Evolutionary conservation across 1,140 invertebrate genomes (phyloP), one percentile per base, ranked within the genome.

Genomic region (Eubasilissa regina): DNA sequence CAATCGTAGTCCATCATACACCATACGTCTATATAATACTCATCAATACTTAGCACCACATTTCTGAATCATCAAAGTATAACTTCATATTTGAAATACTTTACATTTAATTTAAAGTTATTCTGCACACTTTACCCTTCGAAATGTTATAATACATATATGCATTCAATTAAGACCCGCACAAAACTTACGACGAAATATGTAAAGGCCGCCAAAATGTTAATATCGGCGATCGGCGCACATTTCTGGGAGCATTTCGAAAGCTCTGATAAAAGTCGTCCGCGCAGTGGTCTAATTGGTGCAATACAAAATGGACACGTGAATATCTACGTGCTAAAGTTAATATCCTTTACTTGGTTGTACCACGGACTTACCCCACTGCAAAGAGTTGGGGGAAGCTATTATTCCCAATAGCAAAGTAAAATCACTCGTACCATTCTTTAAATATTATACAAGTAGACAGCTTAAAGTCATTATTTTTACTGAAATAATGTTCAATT

Each of bases 221-320:
- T 25, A 73, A 73, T 53, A 73, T 73, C 45, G n/a, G n/a, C n/a
- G n/a, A n/a, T n/a, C n/a, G 45, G 70, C 70, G 64, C 43, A 35
- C 43, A 44, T n/a, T 68, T 19, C 64, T 68, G 25, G 64, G 35
- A 45, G 6, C n/a, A 21, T 19, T n/a, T 21, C 56, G 15, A 21
- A 21, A 10, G 17, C 12, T 10, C 21, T 21, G 15, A 62, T 25
- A 21, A 19, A 62, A 62, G 58, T 62, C 58, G 4, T n/a, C n/a
- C n/a, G n/a, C n/a, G n/a, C n/a, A n/a, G n/a, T n/a, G n/a, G n/a
- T 9, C 64, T 48, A 68, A 48, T 68, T 68, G 64, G 25, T 44
- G 44, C 44, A 48, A 13, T 15, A 68, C 35, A 11, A 15, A 68
- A 47, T 7, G 35, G 60, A 21, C 60, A 43, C 15, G 60, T 13